These are phyloP conservation scores for Drosophila obscura DNA, from an alignment of 1,140 invertebrate species.

Conservation along the genomic window DNA sequence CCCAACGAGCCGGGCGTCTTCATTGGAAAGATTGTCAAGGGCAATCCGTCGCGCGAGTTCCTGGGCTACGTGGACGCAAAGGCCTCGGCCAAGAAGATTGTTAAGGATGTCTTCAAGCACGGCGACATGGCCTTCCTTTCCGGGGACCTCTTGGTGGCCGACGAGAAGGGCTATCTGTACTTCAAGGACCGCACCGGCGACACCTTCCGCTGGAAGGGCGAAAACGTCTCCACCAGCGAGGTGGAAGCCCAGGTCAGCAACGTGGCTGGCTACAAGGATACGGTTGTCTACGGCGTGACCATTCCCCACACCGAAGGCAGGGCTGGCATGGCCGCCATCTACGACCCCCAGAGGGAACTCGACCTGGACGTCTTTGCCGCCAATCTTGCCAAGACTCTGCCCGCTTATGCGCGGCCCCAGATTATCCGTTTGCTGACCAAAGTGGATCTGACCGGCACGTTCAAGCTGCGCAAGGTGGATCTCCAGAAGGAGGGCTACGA, in stretches of 20 bases:
- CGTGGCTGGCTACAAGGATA: conserved; percentile 93
- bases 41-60: conserved; percentile 91
- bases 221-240: conserved; percentile 99
- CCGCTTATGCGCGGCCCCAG: conserved; percentile 93
- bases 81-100: conserved; percentile 96
- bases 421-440: conserved; percentile 92
- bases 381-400: conserved; percentile 89
- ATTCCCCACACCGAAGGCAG: conserved; percentile 92
- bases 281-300: conserved; percentile 94
- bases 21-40: conserved; percentile 96
- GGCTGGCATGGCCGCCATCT: conserved; percentile 98
- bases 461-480: conserved; percentile 96
- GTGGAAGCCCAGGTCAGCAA: conserved; percentile 97
- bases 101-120: conserved; percentile 93
- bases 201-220: conserved; percentile 98
- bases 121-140: conserved; percentile 97
- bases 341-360: conserved; percentile 89
- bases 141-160: conserved; percentile 95
- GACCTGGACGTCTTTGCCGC: conserved; percentile 88
- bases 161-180: conserved; percentile 96
- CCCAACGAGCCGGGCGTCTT: conserved; percentile 97
- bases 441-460: conserved; percentile 96
- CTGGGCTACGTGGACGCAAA: conserved; percentile 96
- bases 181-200: conserved; percentile 98
- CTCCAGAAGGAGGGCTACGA: conserved; percentile 96